Evolutionary conservation across 2,888 invertebrate genomes (phyloP).

Genomic region (Clostera curtula): DNA sequence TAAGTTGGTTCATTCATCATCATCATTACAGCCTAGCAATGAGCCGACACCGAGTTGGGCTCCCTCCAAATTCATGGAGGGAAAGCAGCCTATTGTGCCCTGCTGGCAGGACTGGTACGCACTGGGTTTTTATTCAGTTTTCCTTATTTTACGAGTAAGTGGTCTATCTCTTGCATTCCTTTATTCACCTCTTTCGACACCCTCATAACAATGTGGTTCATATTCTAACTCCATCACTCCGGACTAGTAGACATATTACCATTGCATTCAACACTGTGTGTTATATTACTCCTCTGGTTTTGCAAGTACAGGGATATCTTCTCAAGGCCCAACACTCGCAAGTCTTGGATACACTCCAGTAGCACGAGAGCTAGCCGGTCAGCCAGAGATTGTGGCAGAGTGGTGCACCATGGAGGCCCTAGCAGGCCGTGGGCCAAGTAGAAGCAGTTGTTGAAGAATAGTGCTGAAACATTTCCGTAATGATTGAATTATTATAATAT

Average conservation of each 20-base stretch:
- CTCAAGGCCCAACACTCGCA: conserved; percentile 57
- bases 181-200: too few relatives aligned
- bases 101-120: too few relatives aligned
- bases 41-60: too few relatives aligned
- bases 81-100: too few relatives aligned
- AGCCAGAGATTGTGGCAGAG: conserved; percentile 39
- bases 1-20: too few relatives aligned
- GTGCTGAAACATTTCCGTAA: conserved; percentile 29
- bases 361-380: conserved; percentile 41
- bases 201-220: too few relatives aligned
- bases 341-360: conserved; percentile 57
- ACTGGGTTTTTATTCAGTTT: too few relatives aligned
- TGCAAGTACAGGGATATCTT: conserved; percentile 61
- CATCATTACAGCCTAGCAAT: too few relatives aligned
- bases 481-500: too few relatives aligned
- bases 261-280: conserved; percentile 43
- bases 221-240: not conserved
- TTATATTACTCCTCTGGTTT: conserved; percentile 49
- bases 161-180: too few relatives aligned
- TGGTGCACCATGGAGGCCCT: conserved; percentile 63
- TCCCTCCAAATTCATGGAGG: too few relatives aligned
- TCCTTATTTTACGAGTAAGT: too few relatives aligned
- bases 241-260: conserved; percentile 31
- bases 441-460: conserved; percentile 71
- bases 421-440: conserved; percentile 65